A percentile compares a stretch with the other conserved stretches of the same genome.
These are phyloP conservation scores for Alexandromys fortis DNA, from an alignment of 2,113 vertebrate species.

Conservation along the genomic window DNA sequence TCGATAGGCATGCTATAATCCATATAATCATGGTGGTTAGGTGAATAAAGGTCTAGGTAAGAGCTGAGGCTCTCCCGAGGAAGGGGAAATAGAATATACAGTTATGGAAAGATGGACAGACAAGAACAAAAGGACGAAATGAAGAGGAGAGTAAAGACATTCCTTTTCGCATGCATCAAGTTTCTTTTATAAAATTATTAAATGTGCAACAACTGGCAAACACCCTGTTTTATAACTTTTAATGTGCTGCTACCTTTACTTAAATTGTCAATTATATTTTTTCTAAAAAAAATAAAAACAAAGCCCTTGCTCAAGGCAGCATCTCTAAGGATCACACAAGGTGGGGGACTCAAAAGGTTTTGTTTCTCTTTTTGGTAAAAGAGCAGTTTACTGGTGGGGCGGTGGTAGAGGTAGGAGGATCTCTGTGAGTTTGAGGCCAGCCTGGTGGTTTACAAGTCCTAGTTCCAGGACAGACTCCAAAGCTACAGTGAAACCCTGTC, in stretches of 20 bases:
- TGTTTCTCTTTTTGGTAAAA: conserved; percentile 63
- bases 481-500: too few relatives aligned
- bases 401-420: too few relatives aligned
- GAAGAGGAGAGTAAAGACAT: neutral
- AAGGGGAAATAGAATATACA: neutral
- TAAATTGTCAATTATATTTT: conserved; percentile 48
- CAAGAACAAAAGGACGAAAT: neutral
- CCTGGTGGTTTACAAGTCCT: too few relatives aligned
- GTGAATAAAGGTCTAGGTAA: neutral
- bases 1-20: neutral
- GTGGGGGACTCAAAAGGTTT: conserved; percentile 21
- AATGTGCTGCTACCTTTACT: conserved; percentile 27
- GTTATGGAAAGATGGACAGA: neutral
- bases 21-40: neutral
- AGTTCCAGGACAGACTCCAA: too few relatives aligned
- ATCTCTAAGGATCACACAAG: conserved; percentile 10
- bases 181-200: conserved; percentile 52
- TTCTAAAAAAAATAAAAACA: conserved; percentile 59
- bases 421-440: too few relatives aligned
- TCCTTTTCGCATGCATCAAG: conserved; percentile 40
- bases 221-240: conserved; percentile 35
- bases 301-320: conserved; percentile 43
- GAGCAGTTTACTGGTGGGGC: conserved; percentile 18
- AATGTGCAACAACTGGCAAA: conserved; percentile 58
- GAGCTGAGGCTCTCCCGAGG: neutral